Base-by-base conservation (phyloP, 1,140 invertebrate genomes). In the Paralvinella palmiformis region DNA sequence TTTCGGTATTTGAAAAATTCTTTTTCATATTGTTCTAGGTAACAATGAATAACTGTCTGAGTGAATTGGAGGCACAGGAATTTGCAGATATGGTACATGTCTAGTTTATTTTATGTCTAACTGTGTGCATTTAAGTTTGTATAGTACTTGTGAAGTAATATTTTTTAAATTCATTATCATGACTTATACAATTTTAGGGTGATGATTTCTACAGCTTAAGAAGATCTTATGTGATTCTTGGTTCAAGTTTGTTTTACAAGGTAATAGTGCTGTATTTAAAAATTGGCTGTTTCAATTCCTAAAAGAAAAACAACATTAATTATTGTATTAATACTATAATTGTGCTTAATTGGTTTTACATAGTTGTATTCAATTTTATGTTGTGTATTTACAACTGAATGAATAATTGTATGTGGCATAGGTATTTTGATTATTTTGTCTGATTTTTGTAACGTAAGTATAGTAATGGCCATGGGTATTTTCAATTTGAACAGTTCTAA, bases 41-140 rank as follows among this genome's bases (percentile, higher is more conserved):
- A 48, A 66, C 75, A 48, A 72, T 81, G 64, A 71, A 75, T 72
- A 77, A 76, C 66, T 75, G 73, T 61, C 68, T 82, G 53, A 81
- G 73, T 75, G 79, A 81, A 68, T 76, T 80, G 68, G 80, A 81
- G 71, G 75, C 81, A 29, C 75, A 76, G 24, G 80, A 81, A 62
- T 82, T 80, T 75, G 73, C 68, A 48, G 77, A 78, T 62, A 73
- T 77, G 72, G 79, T 80, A 68, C 72, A 75, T 70, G 64, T 64
- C 59, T 20, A 55, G 37, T 59, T 29, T n/a, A 56, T 15, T 52
- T 52, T n/a, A 29, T 52, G 24, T 27, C 17, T 24, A n/a, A 48
- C 2, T 10, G 10, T 10, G 27, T 20, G n/a, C n/a, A 48, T 24
- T 20, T 10, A 7, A 27, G 48, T 22, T 2, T n/a, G n/a, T n/a